phyloP scores from a whole-genome alignment of 2,113 vertebrate species.

The Corythoichthys haematopterus region DNA sequence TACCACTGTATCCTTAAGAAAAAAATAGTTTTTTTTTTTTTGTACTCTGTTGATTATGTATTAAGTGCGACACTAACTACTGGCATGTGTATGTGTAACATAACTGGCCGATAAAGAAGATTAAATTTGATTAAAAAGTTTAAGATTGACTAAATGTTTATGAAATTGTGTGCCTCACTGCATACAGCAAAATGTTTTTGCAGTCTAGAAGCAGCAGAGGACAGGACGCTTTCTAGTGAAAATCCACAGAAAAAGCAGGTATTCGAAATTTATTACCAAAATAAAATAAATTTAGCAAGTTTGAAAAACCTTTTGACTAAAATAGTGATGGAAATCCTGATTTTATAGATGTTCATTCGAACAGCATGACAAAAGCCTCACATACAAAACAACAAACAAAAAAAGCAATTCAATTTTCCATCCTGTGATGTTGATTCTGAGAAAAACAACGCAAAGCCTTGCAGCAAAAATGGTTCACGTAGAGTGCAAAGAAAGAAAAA shows the following conservation, averaged over 20 bases:
- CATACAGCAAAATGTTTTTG: neutral
- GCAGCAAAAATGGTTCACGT: constrained; percentile 50
- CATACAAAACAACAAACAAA: neutral
- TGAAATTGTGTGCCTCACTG: neutral
- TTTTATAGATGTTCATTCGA: neutral
- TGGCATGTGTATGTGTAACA: neutral
- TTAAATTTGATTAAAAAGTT: neutral
- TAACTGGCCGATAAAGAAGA: neutral
- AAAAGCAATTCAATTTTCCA: constrained; percentile 39
- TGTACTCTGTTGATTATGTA: no score
- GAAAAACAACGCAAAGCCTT: constrained; percentile 43
- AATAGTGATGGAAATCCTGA: neutral
- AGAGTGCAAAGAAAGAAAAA: constrained; percentile 39
- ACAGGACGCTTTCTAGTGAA: constrained; percentile 46
- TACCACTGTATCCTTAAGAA: no score
- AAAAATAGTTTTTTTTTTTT: no score
- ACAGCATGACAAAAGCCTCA: neutral
- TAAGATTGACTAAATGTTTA: neutral
- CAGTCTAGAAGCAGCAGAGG: constrained; percentile 1
- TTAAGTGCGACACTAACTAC: neutral
- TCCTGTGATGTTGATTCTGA: constrained; percentile 39
- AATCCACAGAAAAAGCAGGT: constrained; percentile 12
- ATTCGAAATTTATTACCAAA: constrained; percentile 6
- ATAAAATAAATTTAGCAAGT: neutral
- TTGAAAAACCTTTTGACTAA: neutral